A percentile compares a stretch with the other conserved stretches of the same genome.
phyloP scores from a whole-genome alignment of 1,140 invertebrate species.

The Drosophila willistoni region DNA sequence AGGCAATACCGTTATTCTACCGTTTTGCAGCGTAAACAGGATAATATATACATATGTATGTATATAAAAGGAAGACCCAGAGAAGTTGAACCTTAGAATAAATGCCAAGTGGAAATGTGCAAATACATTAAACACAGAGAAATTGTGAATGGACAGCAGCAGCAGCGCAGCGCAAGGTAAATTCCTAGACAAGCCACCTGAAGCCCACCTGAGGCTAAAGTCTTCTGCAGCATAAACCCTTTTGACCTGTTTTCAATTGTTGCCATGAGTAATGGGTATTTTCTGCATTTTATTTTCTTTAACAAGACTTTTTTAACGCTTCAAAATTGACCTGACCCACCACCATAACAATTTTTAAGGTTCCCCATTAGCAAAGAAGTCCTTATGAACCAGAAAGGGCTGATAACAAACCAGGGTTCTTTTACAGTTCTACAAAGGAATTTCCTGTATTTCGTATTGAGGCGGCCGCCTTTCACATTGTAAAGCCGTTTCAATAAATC shows the following conservation, averaged over 20 bases:
- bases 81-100: neutral
- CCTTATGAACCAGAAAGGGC: too few relatives aligned
- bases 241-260: neutral
- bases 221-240: neutral
- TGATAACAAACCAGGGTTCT: too few relatives aligned
- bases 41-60: neutral
- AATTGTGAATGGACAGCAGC: neutral
- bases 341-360: too few relatives aligned
- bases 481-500: too few relatives aligned
- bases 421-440: too few relatives aligned
- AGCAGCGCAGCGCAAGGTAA: neutral
- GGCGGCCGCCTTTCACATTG: too few relatives aligned
- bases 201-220: neutral
- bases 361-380: too few relatives aligned
- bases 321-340: too few relatives aligned
- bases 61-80: neutral
- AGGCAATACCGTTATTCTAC: conserved; percentile 7
- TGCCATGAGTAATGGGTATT: too few relatives aligned
- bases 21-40: conserved; percentile 7
- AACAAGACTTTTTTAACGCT: too few relatives aligned
- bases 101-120: conserved; percentile 2
- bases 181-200: neutral
- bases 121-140: conserved; percentile 3
- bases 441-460: too few relatives aligned
- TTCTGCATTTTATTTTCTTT: too few relatives aligned